Evolutionary conservation across 2,113 vertebrate genomes (phyloP), one percentile per base, ranked within the genome.

Genomic region (Elanoides forficatus): DNA sequence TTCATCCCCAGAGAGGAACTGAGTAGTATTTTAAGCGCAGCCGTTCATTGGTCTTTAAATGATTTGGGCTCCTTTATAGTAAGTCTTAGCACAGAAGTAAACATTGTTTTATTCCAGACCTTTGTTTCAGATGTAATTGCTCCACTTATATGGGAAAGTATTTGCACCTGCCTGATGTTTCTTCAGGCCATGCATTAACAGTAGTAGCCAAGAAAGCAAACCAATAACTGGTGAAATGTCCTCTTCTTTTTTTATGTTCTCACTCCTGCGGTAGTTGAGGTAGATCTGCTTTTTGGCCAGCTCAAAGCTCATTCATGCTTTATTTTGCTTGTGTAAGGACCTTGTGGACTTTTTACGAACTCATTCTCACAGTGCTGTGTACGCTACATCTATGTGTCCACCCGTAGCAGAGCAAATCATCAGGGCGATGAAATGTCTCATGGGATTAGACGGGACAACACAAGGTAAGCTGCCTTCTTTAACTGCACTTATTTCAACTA

Each of bases 331-430:
- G 43, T 94, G 96, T 96, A 71, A 99, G 99, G 99, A 98, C 43
- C 97, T 99, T 83, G 99, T 99, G 97, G 98, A 99, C 96, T 99
- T 99, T 96, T 97, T 99, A 95, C 98, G 99, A 66, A 93, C 91
- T 82, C 97, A 99, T 86, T 99, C 99, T 52, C 99, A 99, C 96
- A 99, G 99, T 26, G 98, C 98, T 38, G 97, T 98, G 29, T 99
- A 99, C 14, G 98, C 98, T 81, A 93, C 98, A 0, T 98, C 99
- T 26, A 99, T 99, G 99, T 99, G 98, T 80, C 98, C 99, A 3
- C 97, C 99, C 0, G 73, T 99, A 50, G 97, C 98, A 16, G 98
- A 99, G 95, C 99, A 99, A 95, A 98, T 99, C 98, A 98, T 99
- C 96, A 98, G 98, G 40, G 98, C 98, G 6, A 98, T 99, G 95